Evolutionary conservation across 2,888 invertebrate genomes (phyloP).

Genomic region (Trypoxylon attenuatum): DNA sequence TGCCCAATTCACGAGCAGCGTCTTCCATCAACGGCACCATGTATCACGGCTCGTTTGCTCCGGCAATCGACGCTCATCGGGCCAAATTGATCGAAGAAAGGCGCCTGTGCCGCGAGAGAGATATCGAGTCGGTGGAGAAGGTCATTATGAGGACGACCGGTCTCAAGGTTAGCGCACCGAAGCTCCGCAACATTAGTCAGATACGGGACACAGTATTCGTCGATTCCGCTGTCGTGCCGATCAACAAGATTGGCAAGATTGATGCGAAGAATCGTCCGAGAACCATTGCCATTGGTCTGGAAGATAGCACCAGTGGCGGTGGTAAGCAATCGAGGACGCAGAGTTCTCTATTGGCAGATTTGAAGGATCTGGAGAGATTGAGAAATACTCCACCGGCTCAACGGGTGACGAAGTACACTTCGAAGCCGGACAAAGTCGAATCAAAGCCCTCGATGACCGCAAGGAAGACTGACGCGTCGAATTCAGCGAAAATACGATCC

Average conservation of each 20-base stretch:
- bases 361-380: conserved; percentile 64
- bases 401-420: conserved; percentile 28
- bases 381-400: conserved; percentile 59
- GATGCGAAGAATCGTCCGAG: conserved; percentile 36
- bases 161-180: conserved; percentile 60
- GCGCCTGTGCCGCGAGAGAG: conserved; percentile 57
- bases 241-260: conserved; percentile 44
- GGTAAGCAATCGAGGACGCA: conserved; percentile 28
- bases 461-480: conserved; percentile 38
- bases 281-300: conserved; percentile 34
- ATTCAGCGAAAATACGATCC: conserved; percentile 60
- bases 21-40: conserved; percentile 33
- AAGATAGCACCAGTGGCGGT: not conserved
- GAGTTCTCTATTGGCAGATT: conserved; percentile 64
- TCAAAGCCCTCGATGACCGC: conserved; percentile 11
- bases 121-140: conserved; percentile 62
- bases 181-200: conserved; percentile 64
- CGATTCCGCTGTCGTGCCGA: conserved; percentile 47
- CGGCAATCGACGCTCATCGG: conserved; percentile 56
- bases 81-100: conserved; percentile 61
- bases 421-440: conserved; percentile 26
- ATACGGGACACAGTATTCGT: conserved; percentile 62
- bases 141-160: conserved; percentile 61
- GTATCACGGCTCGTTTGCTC: conserved; percentile 43
- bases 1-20: conserved; percentile 16